Percentiles rank a stretch among this genome's conserved stretches.
Evolutionary conservation across 2,888 invertebrate genomes (phyloP).

Genomic region (Hermodice carunculata): DNA sequence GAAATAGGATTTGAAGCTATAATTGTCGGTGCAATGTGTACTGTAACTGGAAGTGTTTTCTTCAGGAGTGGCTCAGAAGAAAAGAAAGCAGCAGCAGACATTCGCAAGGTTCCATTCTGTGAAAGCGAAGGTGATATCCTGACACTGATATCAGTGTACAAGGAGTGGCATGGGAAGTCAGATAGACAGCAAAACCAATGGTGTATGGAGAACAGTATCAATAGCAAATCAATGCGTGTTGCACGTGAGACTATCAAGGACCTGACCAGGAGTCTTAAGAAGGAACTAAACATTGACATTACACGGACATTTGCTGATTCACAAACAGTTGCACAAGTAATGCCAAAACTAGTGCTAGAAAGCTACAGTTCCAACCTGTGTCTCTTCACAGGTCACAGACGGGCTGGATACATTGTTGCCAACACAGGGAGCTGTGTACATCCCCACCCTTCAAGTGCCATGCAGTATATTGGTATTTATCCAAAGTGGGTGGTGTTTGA

Average conservation of each 20-base stretch:
- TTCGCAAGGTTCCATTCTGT: conserved; percentile 53
- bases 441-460: conserved; percentile 56
- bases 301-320: neutral
- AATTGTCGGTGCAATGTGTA: conserved; percentile 55
- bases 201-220: conserved; percentile 59
- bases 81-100: conserved; percentile 51
- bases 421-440: neutral
- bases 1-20: conserved; percentile 54
- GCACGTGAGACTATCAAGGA: conserved; percentile 52
- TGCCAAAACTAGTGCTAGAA: neutral
- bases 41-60: conserved; percentile 57
- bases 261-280: conserved; percentile 41
- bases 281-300: neutral
- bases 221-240: conserved; percentile 59
- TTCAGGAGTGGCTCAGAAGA: conserved; percentile 53
- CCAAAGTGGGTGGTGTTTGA: conserved; percentile 58
- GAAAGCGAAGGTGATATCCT: conserved; percentile 57
- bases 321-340: neutral
- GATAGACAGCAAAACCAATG: conserved; percentile 9
- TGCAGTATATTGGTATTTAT: conserved; percentile 42
- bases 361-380: neutral
- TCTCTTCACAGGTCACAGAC: neutral
- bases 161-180: conserved; percentile 49
- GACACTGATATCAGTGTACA: conserved; percentile 55
- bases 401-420: conserved; percentile 52